Base-by-base conservation (phyloP, 2,888 invertebrate genomes). In the Xylota sylvarum region DNA sequence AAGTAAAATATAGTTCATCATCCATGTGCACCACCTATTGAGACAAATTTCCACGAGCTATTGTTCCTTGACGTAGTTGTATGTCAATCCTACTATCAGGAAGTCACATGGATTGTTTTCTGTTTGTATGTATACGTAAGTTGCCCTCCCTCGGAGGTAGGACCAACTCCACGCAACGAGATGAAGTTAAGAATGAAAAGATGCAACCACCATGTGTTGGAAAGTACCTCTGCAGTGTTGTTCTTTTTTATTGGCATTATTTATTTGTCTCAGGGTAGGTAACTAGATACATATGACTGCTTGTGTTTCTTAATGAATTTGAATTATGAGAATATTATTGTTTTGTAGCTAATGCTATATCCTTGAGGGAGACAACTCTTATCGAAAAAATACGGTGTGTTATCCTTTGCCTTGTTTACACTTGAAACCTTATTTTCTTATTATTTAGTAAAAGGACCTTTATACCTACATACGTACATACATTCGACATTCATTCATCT, bases 201-300 rank as follows among this genome's bases (percentile, higher is more conserved):
- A 48, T 7, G 7, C 43, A 37, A 40, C 9, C 50, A 73, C 35
- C 73, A 62, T 17, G 30, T 73, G 73, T 60, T 14, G 40, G 37
- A 40, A 62, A 60, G 48, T 73, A 62, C 17, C 50, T 35, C 50
- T 50, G 73, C 50, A 23, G 14, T 4, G 62, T 9, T 35, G 43
- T 10, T 50, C 14, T 27, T n/a, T 55, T 56, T 56, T 40, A 70
- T 70, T 40, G 40, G 30, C 37, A 67, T 67, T n/a, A 58, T 72
- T 72, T 72, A 73, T 50, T 35, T 37, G 12, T 50, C 60, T 37
- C 52, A 40, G 67, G 52, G 30, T 67, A 37, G 67, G 50, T 27
- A 23, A 3, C 23, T 23, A 23, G 23, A 23, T 23, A 50, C 37
- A 27, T 23, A 52, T 37, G 14, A 7, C 7, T 5, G 35, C 50